Evolutionary conservation across 1,140 invertebrate species (phyloP).

Genomic region (Drosophila triauraria): DNA sequence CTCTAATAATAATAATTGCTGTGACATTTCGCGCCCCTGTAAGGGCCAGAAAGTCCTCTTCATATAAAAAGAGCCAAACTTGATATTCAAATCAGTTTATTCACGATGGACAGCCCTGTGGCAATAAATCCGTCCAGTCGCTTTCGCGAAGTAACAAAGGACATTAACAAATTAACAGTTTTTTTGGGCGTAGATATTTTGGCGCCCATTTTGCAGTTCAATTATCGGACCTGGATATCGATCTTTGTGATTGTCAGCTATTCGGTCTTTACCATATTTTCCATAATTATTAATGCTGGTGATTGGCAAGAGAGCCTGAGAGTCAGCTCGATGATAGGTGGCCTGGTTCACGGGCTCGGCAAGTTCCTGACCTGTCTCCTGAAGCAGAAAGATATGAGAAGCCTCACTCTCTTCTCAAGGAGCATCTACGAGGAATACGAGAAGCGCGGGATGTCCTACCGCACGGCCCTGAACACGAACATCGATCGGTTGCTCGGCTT

Average conservation of each 20-base stretch:
- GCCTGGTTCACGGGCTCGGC: constrained; percentile 7
- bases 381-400: constrained; percentile 28
- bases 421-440: constrained; percentile 52
- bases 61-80: constrained; percentile 9
- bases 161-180: constrained; percentile 32
- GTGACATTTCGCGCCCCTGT: neutral
- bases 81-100: neutral
- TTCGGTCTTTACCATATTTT: constrained; percentile 30
- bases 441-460: neutral
- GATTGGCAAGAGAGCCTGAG: constrained; percentile 48
- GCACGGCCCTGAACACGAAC: constrained; percentile 22
- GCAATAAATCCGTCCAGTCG: constrained; percentile 14
- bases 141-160: constrained; percentile 22
- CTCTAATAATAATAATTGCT: constrained; percentile 23
- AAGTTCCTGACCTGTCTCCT: constrained; percentile 36
- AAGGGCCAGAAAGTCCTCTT: neutral
- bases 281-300: constrained; percentile 17
- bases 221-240: constrained; percentile 42
- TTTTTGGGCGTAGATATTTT: constrained; percentile 54
- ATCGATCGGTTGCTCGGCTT: constrained; percentile 40
- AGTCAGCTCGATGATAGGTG: constrained; percentile 51
- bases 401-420: neutral
- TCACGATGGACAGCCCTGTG: constrained; percentile 7
- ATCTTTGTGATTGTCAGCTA: constrained; percentile 17
- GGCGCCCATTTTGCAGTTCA: constrained; percentile 1